These are phyloP conservation scores for Crossocerus cetratus DNA, from an alignment of 2,888 invertebrate genomes.

Conservation along the genomic window DNA sequence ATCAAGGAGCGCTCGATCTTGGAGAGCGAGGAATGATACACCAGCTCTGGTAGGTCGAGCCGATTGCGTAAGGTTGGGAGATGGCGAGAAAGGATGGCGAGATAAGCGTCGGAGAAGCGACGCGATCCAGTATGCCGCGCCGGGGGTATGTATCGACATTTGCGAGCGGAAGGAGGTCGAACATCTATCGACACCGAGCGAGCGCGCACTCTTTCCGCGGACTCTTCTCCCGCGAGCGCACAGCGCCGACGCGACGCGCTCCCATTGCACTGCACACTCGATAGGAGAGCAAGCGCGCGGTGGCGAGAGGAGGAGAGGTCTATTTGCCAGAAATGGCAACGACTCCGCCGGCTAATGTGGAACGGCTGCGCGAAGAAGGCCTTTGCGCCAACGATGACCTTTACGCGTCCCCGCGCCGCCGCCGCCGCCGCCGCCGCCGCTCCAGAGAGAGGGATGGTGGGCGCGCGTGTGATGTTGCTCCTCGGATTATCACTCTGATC, in stretches of 20 bases:
- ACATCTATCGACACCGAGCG: conserved; percentile 8
- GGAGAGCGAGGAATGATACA: conserved; percentile 27
- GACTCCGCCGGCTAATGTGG: conserved; percentile 52
- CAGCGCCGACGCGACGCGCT: too few species aligned
- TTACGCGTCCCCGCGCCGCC: too few species aligned
- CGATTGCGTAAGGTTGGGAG: conserved; percentile 31
- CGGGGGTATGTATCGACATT: conserved; percentile 27
- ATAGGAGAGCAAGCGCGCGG: conserved; percentile 7
- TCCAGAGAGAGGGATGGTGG: conserved; percentile 52
- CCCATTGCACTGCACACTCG: too few species aligned
- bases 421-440: too few species aligned
- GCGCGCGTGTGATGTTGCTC: conserved; percentile 46
- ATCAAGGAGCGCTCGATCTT: conserved; percentile 27
- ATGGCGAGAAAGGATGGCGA: conserved; percentile 39
- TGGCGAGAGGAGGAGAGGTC: conserved; percentile 40
- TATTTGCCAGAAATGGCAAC: conserved; percentile 64
- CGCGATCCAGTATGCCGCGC: conserved; percentile 14
- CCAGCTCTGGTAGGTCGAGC: conserved; percentile 1
- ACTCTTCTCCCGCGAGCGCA: not conserved
- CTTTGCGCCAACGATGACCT: conserved; percentile 57
- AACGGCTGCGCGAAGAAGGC: conserved; percentile 53
- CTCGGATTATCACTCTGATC: conserved; percentile 41
- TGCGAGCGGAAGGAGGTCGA: conserved; percentile 31
- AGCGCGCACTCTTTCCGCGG: not conserved
- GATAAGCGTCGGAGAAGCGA: conserved; percentile 14